Conservation (phyloP, 2,113 vertebrate species). For the Sinocyclocheilus anshuiensis region DNA sequence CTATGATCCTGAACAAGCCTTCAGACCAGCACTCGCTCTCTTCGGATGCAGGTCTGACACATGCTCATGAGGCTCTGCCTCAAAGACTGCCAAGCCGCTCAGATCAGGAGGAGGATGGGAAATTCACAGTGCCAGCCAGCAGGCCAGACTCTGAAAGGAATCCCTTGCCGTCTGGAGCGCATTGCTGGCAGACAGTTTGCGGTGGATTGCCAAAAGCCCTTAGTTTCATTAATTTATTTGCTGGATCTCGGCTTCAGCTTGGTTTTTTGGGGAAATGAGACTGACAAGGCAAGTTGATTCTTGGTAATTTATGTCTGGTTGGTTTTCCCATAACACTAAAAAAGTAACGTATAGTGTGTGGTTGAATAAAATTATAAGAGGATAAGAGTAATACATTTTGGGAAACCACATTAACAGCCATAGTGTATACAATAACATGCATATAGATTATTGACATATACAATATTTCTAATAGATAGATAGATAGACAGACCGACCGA, state of each 20-base stretch:
- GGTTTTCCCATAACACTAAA: not conserved
- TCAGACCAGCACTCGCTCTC: constrained; percentile 11
- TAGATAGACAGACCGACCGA: too few relatives aligned
- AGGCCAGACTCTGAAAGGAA: constrained; percentile 37
- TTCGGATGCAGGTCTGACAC: constrained; percentile 9
- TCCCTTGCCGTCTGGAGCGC: constrained; percentile 32
- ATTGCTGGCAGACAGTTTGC: constrained; percentile 20
- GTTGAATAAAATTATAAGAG: not conserved
- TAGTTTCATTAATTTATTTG: constrained; percentile 47
- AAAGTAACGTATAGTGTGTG: not conserved
- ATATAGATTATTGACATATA: not conserved
- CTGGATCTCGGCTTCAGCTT: constrained; percentile 22
- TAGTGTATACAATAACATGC: not conserved
- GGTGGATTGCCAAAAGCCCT: constrained; percentile 43
- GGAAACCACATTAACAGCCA: not conserved
- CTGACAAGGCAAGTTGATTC: constrained; percentile 9
- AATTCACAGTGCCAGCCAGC: constrained; percentile 41
- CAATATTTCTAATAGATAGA: not conserved
- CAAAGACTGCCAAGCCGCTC: constrained; percentile 10
- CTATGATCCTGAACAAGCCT: constrained; percentile 35
- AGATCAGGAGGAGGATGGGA: constrained; percentile 36
- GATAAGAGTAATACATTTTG: not conserved
- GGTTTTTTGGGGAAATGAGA: constrained; percentile 27
- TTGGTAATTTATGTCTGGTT: not conserved
- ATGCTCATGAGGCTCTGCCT: constrained; percentile 20